phyloP scores from a whole-genome alignment of 1,140 invertebrate species.

The Oryzaephilus surinamensis region DNA sequence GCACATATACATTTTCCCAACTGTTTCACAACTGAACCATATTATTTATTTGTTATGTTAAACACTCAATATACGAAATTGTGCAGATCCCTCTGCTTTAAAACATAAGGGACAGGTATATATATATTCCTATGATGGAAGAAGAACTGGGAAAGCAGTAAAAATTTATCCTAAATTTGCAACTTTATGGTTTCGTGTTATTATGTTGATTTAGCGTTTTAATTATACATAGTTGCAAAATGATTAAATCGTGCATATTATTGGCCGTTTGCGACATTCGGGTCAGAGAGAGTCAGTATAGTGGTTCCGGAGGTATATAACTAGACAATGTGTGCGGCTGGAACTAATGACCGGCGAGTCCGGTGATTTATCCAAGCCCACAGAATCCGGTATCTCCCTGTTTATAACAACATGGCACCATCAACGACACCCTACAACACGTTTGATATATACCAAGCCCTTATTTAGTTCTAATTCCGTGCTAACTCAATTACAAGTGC shows the following conservation, averaged over 20 bases:
- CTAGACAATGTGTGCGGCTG: slow-evolving; percentile 33
- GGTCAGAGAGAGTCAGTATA: slow-evolving; percentile 8
- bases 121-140: too few species aligned
- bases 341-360: slow-evolving; percentile 35
- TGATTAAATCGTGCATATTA: slow-evolving; percentile 10
- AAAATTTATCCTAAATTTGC: too few species aligned
- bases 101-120: too few species aligned
- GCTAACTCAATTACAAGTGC: slow-evolving; percentile 30
- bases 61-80: too few species aligned
- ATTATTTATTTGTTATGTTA: too few species aligned
- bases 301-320: slow-evolving; percentile 29
- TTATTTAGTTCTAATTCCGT: slow-evolving; percentile 30
- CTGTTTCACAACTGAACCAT: too few species aligned
- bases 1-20: too few species aligned
- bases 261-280: slow-evolving; percentile 5
- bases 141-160: too few species aligned
- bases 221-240: too few species aligned
- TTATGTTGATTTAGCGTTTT: too few species aligned
- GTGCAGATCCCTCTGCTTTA: too few species aligned
- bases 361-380: slow-evolving; percentile 34
- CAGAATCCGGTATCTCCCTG: slow-evolving; percentile 29
- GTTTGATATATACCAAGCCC: slow-evolving; percentile 31
- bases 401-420: slow-evolving; percentile 26
- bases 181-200: too few species aligned
- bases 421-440: slow-evolving; percentile 16